Base-by-base conservation (phyloP, 2,797 vertebrate species). In the Betta splendens region DNA sequence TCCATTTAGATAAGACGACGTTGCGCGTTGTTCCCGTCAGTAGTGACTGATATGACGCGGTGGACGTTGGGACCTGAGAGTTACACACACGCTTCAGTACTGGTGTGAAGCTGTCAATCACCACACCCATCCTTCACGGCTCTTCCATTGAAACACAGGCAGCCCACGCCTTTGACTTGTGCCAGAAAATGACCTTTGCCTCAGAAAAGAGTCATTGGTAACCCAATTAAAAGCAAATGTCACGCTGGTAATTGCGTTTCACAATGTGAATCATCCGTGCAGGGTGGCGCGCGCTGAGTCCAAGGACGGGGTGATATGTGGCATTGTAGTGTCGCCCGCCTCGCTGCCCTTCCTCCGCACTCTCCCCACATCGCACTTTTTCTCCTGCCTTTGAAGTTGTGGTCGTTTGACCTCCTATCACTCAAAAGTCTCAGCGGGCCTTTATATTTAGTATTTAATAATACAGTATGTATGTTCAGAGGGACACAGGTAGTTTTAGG, bases 211-310 rank as follows among this genome's bases (percentile, higher is more conserved):
- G 79, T 90, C 85, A 69, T 83, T 84, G 82, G 81, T 92, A 91
- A 90, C 88, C 87, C 88, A 91, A 92, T 92, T 92, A 92, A 91
- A 90, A 86, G 80, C 77, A 92, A 93, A 92, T 93, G 90, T 91
- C 92, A 92, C 67, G 64, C 79, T 84, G 71, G 89, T 92, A 91
- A 92, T 92, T 90, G 88, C 61, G 32, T 79, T 79, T 80, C 80
- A 77, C 79, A 66, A 73, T 84, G 86, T 86, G 89, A 91, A 84
- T 90, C 86, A 85, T 85, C 81, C 51, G 23, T 61, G 40, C 43
- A 26, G 81, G 75, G 66, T 59, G 50, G 71, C 72, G 65, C 21
- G 7, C 50, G 8, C 61, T 55, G 72, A 68, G 75, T 61, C 58
- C 23, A 36, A 9, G 29, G 62, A 71, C 28, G 2, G 55, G 56